Evolutionary conservation across 1,140 invertebrate genomes (phyloP), one percentile per base, ranked within the genome.

Genomic region (Armadillidium nasatum): DNA sequence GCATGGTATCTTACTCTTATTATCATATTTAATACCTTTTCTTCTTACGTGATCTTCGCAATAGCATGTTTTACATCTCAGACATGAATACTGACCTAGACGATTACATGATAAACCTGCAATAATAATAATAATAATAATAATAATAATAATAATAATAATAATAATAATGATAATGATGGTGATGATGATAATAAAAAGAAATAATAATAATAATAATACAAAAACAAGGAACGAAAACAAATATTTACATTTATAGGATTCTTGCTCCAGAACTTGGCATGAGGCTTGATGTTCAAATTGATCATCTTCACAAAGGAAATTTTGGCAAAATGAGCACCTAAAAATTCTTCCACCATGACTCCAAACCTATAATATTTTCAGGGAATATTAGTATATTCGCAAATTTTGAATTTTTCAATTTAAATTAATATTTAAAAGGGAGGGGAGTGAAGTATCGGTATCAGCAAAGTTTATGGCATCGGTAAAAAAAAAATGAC

Each of bases 211-310:
- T 60, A 60, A 60, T 60, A 60, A 60, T 60, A 15, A 60, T 13
- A 60, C n/a, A 60, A 15, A 15, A 60, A 60, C 1, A 19, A 60
- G 19, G 2, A 15, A 60, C 2, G 7, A 3, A 15, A 60, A 60
- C 11, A 19, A 15, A 60, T 60, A 60, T 87, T 89, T 87, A 94
- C 95, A 98, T 88, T 98, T 98, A 83, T 92, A 96, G 83, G 88
- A 95, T 82, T 89, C 95, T 3, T 94, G 91, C 83, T 98, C 95
- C 2, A 98, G 85, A 69, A 96, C 92, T 87, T 97, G 95, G 84
- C 96, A 98, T 0, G 93, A 96, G 10, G 96, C 96, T 87, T 98
- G 96, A 86, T 98, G 96, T 84, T 98, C 96, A 88, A 98, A 98
- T 85, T 98, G 96, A 86, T 98, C 96, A 87, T 98, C 96, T 86